Evolutionary conservation across 2,888 invertebrate species (phyloP).

Genomic region (Noctua janthina): DNA sequence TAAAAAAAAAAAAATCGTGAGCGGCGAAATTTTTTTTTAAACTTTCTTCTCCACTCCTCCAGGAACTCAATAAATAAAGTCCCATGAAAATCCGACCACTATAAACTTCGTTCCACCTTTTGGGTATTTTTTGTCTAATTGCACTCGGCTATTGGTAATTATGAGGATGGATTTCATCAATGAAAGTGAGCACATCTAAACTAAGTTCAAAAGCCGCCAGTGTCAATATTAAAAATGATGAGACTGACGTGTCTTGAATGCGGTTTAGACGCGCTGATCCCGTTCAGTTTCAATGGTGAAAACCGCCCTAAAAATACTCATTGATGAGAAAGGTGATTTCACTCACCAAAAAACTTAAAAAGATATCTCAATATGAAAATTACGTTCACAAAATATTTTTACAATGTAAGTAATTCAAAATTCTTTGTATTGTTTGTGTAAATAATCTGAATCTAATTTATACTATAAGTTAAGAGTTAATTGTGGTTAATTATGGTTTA

Average conservation of each 20-base stretch:
- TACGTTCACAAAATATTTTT: conserved; percentile 3
- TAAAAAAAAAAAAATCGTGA: too few relatives aligned
- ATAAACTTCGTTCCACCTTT: too few relatives aligned
- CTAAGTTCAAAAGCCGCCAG: background rate
- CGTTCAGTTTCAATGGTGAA: background rate
- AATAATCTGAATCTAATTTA: conserved; percentile 57
- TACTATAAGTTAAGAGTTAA: conserved; percentile 16
- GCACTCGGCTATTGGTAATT: background rate
- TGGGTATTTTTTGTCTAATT: too few relatives aligned
- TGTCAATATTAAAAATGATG: background rate
- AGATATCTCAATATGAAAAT: background rate
- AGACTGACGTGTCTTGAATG: background rate
- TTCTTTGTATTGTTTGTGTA: conserved; percentile 42
- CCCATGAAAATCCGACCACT: too few relatives aligned
- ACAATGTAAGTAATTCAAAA: conserved; percentile 5
- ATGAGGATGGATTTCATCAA: background rate
- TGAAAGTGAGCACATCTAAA: background rate
- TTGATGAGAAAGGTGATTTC: conserved; percentile 18
- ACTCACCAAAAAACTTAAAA: background rate
- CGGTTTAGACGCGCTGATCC: background rate
- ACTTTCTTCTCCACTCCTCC: too few relatives aligned
- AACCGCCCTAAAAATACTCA: conserved; percentile 36
- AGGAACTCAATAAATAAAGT: too few relatives aligned
- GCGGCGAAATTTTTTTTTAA: too few relatives aligned
- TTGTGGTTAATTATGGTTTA: conserved; percentile 30